A percentile compares a stretch with the other conserved stretches of the same genome.
Conservation (phyloP, 1,140 invertebrate species). For the Eubasilissa regina region DNA sequence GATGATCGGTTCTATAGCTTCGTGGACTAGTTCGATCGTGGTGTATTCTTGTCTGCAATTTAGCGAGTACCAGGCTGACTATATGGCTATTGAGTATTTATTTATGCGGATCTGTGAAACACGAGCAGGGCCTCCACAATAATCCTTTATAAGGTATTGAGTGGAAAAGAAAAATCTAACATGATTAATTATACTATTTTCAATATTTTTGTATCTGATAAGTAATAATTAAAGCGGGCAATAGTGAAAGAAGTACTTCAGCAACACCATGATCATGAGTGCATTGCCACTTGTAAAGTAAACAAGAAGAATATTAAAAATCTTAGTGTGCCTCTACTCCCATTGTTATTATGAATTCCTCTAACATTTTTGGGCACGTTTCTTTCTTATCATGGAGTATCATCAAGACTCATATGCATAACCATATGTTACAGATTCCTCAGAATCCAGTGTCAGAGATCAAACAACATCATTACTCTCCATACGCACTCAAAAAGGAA, state of each 20-base stretch:
- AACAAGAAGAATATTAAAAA: neutral
- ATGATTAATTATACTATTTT: neutral
- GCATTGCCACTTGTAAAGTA: neutral
- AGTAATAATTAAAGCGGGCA: neutral
- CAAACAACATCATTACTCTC: neutral
- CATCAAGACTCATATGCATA: neutral
- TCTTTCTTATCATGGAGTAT: neutral
- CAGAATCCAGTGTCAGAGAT: slow-evolving; percentile 17
- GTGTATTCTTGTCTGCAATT: too few species aligned
- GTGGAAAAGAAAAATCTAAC: too few species aligned
- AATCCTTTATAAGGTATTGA: too few species aligned
- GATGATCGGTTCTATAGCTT: too few species aligned
- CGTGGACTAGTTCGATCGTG: too few species aligned
- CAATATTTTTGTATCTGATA: neutral
- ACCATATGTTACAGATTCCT: neutral
- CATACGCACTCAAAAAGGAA: neutral
- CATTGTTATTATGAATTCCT: neutral
- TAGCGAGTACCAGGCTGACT: too few species aligned
- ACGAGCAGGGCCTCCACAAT: too few species aligned
- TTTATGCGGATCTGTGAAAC: too few species aligned
- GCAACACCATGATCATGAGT: neutral
- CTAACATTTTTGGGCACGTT: neutral
- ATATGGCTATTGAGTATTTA: too few species aligned
- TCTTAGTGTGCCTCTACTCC: neutral
- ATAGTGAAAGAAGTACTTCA: neutral